Base-by-base conservation (phyloP, 92 coral and sea anemone genomes). In the Zoanthus sansibaricus region DNA sequence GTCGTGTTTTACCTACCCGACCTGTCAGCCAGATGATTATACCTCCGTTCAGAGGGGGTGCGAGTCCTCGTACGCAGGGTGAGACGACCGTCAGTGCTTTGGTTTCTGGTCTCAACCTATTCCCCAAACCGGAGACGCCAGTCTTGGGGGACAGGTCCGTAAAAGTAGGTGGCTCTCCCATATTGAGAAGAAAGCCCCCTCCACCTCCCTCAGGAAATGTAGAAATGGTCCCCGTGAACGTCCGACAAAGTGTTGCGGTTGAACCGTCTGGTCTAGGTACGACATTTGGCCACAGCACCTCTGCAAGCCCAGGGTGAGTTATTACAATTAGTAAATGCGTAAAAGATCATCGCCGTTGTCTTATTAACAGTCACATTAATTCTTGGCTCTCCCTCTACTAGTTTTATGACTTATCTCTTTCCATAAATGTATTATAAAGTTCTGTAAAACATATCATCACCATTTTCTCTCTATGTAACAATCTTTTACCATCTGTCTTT, bases 1-100 rank as follows among this genome's bases (percentile, higher is more conserved):
- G 95, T 45, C 97, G 95, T 37, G 87, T 79, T 45, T 66, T 95
- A 69, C 97, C 93, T 6, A 47, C 89, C 20, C 89, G 97, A 32
- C 98, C 94, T 14, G 95, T 92, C 86, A 92, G 95, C 82, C 98
- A 94, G 89, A 91, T 94, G 88, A 90, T 94, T 13, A 49, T 88
- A 45, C 95, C 95, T 4, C 87, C 93, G 45, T 66, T 48, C 75
- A 21, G 46, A 3, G 79, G 76, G 17, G 89, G 93, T 9, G 47
- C 78, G 77, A 9, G 79, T 84, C 90, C 90, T 46, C 89, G 92
- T 30, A 78, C 90, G 14, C 93, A 84, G 82, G 97, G 88, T 32
- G 87, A 83, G 30, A 2, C 94, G 18, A 90, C 89, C 33, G 91
- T 93, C 67, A 92, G 94, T 77, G 87, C 98, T 42, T 72, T 94